Evolutionary conservation across 2,113 vertebrate species (phyloP).

Genomic region (Oreochromis tanganicae): DNA sequence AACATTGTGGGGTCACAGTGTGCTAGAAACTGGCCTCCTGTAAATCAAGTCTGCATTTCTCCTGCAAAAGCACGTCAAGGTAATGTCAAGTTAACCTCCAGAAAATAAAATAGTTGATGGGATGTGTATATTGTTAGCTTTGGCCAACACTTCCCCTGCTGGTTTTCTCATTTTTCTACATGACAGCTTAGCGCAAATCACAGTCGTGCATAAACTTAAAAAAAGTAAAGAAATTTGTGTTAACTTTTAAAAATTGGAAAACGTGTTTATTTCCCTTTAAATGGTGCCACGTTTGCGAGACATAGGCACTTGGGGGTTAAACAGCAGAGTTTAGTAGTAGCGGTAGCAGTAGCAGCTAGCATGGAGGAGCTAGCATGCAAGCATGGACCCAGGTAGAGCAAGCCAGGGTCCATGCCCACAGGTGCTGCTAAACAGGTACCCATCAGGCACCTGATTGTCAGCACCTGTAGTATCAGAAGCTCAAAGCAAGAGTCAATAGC

Average conservation of each 20-base stretch:
- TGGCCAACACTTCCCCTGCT: not conserved
- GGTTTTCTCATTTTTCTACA: not conserved
- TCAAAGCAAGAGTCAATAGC: not conserved
- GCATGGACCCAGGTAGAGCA: not conserved
- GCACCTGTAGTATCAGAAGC: not conserved
- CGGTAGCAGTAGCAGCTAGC: not conserved
- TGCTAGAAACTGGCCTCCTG: not conserved
- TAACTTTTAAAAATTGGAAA: not conserved
- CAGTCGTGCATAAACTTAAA: not conserved
- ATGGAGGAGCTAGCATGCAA: not conserved
- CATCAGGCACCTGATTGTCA: not conserved
- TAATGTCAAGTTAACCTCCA: not conserved
- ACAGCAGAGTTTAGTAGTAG: not conserved
- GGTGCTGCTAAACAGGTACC: too few species aligned
- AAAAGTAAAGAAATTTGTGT: not conserved
- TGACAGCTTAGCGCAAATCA: not conserved
- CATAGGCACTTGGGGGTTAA: not conserved
- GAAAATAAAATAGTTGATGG: not conserved
- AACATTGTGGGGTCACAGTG: not conserved
- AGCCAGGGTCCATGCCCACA: too few species aligned
- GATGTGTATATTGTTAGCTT: not conserved
- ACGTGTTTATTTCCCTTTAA: not conserved
- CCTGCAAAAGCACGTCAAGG: not conserved
- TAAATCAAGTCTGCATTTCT: not conserved
- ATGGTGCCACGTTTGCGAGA: not conserved